Base-by-base conservation (phyloP, 2,888 invertebrate genomes). In the Limnephilus marmoratus region DNA sequence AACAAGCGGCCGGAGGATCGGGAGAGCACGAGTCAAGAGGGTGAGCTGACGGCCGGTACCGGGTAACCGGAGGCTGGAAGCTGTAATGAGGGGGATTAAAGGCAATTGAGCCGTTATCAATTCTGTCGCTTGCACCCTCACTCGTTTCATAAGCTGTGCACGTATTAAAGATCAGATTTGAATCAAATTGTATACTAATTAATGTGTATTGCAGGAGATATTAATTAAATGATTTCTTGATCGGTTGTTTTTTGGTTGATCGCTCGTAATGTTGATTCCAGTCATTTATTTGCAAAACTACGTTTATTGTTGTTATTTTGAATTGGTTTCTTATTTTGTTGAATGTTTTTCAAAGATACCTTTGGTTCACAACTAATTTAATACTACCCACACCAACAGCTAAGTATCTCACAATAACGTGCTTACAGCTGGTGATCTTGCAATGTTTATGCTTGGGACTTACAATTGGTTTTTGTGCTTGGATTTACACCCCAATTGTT, bases 1-100 rank as follows among this genome's bases (percentile, higher is more conserved):
- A 85, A 41, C 68, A 34, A 80, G 49, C 49, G 29, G 29, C 87
- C 82, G 9, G 18, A 29, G 85, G 87, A 91, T 89, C 49, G 80
- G 91, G 85, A 80, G 41, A 37, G 85, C 80, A 80, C 1, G 91
- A n/a, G 68, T 82, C 34, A 34, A 91, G 45, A 83, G 88, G 91
- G 83, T 86, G 37, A 86, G 15, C 89, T n/a, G 90, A 85, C 68
- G 31, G 85, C 85, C 85, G 90, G 24, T 68, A 24, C 24, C 24
- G 2, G 34, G 90, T 82, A 24, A 85, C 53, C 31, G 11, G 34
- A 85, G 13, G 31, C 34, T 24, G 11, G 34, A 85, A 7, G 31
- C 34, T 24, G 80, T 90, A 90, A 89, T 90, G 83, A 85, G 85
- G 85, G 82, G 90, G 90, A 90, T 90, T 90, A 85, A 90, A 90